Percentiles rank a stretch among this genome's conserved stretches.
Evolutionary conservation across 1,140 invertebrate genomes (phyloP).

Genomic region (Drosophila lowei): DNA sequence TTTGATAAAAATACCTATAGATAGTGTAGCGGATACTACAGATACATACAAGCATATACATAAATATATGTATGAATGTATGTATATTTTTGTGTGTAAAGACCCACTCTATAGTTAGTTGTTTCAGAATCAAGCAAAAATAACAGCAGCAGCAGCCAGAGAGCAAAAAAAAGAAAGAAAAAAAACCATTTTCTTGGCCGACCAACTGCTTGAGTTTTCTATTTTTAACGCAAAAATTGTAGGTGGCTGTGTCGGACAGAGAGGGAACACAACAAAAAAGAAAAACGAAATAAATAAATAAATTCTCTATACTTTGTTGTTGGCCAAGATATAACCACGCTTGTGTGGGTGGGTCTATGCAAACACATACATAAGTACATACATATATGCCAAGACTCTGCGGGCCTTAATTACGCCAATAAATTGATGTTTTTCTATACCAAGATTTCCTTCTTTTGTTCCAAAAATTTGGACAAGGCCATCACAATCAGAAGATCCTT

Average conservation of each 20-base stretch:
- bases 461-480: slow-evolving; percentile 36
- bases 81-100: slow-evolving; percentile 17
- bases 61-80: slow-evolving; percentile 13
- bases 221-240: slow-evolving; percentile 75
- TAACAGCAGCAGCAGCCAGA: slow-evolving; percentile 56
- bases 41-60: slow-evolving; percentile 12
- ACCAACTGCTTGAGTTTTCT: slow-evolving; percentile 75
- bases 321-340: slow-evolving; percentile 27
- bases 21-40: slow-evolving; percentile 43
- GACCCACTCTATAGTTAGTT: slow-evolving; percentile 76
- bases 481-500: slow-evolving; percentile 14
- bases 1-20: slow-evolving; percentile 73
- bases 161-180: slow-evolving; percentile 23
- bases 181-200: slow-evolving; percentile 67
- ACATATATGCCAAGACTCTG: neutral
- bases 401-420: slow-evolving; percentile 25
- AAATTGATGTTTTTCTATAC: slow-evolving; percentile 54
- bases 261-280: slow-evolving; percentile 31
- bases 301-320: slow-evolving; percentile 55
- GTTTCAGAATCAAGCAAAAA: slow-evolving; percentile 79
- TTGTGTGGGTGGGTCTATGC: slow-evolving; percentile 5
- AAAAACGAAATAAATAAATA: slow-evolving; percentile 68
- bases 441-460: slow-evolving; percentile 52
- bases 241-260: slow-evolving; percentile 77
- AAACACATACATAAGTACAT: neutral